These are phyloP conservation scores for Gymnoscelis rufifasciata DNA, from an alignment of 2,888 invertebrate genomes.

Conservation along the genomic window DNA sequence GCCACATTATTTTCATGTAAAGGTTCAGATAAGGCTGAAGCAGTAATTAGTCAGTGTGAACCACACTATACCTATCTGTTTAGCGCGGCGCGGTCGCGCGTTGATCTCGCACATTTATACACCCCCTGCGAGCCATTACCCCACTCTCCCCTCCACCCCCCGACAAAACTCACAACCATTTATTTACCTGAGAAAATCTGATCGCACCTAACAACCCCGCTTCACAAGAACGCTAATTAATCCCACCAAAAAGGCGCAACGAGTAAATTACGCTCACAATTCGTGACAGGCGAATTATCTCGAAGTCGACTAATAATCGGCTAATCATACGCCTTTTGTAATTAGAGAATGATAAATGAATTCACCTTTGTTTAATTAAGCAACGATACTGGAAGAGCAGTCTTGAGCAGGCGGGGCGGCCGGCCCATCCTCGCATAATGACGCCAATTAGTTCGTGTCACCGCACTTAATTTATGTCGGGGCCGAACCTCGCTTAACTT, in stretches of 20 bases:
- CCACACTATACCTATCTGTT: constrained; percentile 41
- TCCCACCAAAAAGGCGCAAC: constrained; percentile 40
- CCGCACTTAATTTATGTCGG: constrained; percentile 58
- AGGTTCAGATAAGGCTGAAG: constrained; percentile 35
- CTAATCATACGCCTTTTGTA: constrained; percentile 44
- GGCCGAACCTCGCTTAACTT: constrained; percentile 53
- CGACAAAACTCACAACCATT: constrained; percentile 36
- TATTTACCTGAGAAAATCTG: constrained; percentile 35
- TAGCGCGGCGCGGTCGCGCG: constrained; percentile 33
- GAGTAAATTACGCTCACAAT: constrained; percentile 39
- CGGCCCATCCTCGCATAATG: constrained; percentile 50
- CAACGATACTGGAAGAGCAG: constrained; percentile 35
- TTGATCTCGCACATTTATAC: constrained; percentile 48
- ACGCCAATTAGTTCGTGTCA: constrained; percentile 61
- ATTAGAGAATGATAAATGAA: constrained; percentile 41
- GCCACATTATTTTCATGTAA: constrained; percentile 6
- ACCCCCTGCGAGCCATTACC: constrained; percentile 38
- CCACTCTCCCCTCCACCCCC: constrained; percentile 27
- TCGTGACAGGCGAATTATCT: constrained; percentile 41
- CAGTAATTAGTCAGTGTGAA: constrained; percentile 44
- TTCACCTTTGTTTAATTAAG: constrained; percentile 42
- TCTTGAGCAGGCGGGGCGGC: constrained; percentile 29
- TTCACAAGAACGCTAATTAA: constrained; percentile 45
- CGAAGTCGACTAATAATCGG: constrained; percentile 36
- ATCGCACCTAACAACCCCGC: constrained; percentile 32